phyloP scores from a whole-genome alignment of 2,888 invertebrate genomes.

The Meteorus cinctellus region DNA sequence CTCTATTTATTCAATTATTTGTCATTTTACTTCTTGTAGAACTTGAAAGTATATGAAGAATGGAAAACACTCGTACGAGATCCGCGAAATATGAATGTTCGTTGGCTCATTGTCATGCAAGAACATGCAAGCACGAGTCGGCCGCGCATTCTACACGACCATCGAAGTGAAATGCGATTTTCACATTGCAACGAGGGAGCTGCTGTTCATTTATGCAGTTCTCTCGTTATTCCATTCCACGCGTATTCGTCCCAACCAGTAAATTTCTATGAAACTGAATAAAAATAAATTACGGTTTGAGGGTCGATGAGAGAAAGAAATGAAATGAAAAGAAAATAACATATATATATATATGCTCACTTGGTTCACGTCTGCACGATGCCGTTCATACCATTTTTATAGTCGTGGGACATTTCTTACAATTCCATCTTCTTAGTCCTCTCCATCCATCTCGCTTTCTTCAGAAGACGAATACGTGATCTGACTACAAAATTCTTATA shows the following conservation, averaged over 20 bases:
- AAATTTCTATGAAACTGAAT: conserved; percentile 34
- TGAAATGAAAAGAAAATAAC: conserved; percentile 1
- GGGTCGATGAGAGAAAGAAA: conserved; percentile 19
- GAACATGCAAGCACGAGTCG: conserved; percentile 47
- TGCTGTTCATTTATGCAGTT: conserved; percentile 45
- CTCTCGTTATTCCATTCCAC: conserved; percentile 40
- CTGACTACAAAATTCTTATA: conserved; percentile 50
- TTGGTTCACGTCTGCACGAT: conserved; percentile 32
- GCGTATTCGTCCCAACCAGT: conserved; percentile 34
- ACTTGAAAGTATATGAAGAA: conserved; percentile 1
- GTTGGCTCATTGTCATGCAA: conserved; percentile 52
- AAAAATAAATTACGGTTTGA: conserved; percentile 39
- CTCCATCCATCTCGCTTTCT: conserved; percentile 51
- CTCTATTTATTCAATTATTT: conserved; percentile 11
- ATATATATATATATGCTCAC: background rate
- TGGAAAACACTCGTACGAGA: background rate
- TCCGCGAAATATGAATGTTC: conserved; percentile 43
- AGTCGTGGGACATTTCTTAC: conserved; percentile 46
- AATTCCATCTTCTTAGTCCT: conserved; percentile 58
- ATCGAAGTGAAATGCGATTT: conserved; percentile 51
- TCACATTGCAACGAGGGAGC: conserved; percentile 36
- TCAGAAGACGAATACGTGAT: conserved; percentile 53
- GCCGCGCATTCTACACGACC: conserved; percentile 45
- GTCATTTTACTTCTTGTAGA: background rate
- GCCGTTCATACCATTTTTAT: conserved; percentile 50